Conservation (phyloP, 2,113 vertebrate genomes). For the Nannobrachium achirus region DNA sequence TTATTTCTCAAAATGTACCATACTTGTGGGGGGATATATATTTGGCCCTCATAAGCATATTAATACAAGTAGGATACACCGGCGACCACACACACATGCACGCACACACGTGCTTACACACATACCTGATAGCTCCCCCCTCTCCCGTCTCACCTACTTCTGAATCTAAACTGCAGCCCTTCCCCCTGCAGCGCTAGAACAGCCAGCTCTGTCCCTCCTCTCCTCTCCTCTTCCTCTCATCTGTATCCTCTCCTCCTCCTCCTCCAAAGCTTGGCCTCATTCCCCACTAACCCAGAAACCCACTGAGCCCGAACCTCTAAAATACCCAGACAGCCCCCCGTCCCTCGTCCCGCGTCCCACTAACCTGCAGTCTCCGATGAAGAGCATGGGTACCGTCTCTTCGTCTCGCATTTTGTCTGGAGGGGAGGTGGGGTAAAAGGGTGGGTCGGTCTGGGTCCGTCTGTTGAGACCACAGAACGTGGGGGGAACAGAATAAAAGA, state of each 20-base stretch:
- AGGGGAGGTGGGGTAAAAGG: too few species aligned
- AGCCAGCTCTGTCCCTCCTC: constrained; percentile 5
- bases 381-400: constrained; percentile 55
- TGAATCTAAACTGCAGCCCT: constrained; percentile 15
- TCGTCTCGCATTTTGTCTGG: constrained; percentile 24
- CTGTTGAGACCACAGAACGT: neutral
- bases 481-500: neutral
- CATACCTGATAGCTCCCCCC: neutral
- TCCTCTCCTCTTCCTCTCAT: neutral
- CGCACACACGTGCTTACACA: constrained; percentile 29
- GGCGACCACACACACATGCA: constrained; percentile 19
- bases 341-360: constrained; percentile 24
- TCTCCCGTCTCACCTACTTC: constrained; percentile 15
- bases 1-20: too few species aligned
- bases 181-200: too few species aligned
- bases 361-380: constrained; percentile 70
- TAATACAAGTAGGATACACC: neutral
- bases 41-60: too few species aligned
- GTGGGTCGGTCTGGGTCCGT: too few species aligned
- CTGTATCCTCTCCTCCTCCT: neutral
- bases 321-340: neutral
- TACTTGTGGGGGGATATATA: too few species aligned
- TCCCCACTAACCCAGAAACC: constrained; percentile 56
- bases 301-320: constrained; percentile 6
- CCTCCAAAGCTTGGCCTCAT: constrained; percentile 34